These are phyloP conservation scores for Eonycteris spelaea DNA, from an alignment of 2,113 vertebrate species.

Conservation along the genomic window DNA sequence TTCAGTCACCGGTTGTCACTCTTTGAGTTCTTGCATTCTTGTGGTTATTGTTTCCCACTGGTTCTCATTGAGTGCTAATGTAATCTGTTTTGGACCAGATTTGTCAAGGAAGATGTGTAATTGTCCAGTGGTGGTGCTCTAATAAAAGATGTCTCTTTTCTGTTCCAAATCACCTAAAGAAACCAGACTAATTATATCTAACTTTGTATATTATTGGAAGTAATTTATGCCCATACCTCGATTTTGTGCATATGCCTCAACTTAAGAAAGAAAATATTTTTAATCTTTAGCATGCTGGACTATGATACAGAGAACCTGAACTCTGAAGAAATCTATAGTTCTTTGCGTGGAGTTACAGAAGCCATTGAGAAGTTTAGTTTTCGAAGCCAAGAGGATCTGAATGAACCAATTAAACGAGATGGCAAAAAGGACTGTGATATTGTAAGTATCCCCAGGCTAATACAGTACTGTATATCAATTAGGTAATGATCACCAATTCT, in stretches of 20 bases:
- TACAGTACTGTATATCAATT: background rate
- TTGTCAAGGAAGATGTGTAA: background rate
- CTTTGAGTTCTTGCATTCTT: constrained; percentile 73
- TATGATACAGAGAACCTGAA: constrained; percentile 99
- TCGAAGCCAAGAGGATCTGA: constrained; percentile 97
- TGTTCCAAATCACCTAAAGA: constrained; percentile 57
- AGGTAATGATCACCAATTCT: background rate
- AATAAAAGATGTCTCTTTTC: constrained; percentile 50
- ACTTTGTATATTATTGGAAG: background rate
- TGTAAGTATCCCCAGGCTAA: constrained; percentile 82
- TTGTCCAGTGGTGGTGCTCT: background rate
- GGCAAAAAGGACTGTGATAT: constrained; percentile 93
- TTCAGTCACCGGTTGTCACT: constrained; percentile 44
- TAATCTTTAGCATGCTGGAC: constrained; percentile 93
- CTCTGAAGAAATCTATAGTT: constrained; percentile 99
- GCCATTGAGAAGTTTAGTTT: constrained; percentile 99
- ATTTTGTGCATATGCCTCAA: background rate
- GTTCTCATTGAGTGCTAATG: constrained; percentile 1
- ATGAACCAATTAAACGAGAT: constrained; percentile 94
- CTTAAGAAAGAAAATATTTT: constrained; percentile 68
- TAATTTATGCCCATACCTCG: background rate
- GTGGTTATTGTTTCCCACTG: constrained; percentile 33
- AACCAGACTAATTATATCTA: constrained; percentile 5
- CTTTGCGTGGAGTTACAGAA: constrained; percentile 97
- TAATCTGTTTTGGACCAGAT: constrained; percentile 19